A percentile compares a stretch with the other conserved stretches of the same genome.
These are phyloP conservation scores for Aurelia sp. DNA, from an alignment of 30 jellyfish, hydroid and myxozoan species.

Conservation along the genomic window DNA sequence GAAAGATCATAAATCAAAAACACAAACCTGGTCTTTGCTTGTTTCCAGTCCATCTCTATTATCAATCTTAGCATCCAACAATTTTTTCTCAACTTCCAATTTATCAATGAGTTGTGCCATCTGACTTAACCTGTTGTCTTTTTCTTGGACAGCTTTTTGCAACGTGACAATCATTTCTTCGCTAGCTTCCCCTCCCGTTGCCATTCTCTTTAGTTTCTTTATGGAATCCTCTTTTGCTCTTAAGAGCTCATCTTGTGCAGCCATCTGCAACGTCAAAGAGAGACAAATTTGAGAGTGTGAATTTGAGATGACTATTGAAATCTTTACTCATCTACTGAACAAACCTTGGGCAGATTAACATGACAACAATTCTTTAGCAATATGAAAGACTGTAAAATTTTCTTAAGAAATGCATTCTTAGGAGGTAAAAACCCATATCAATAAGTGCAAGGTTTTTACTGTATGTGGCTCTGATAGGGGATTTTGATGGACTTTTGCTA, in stretches of 20 bases:
- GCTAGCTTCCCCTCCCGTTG: constrained; percentile 74
- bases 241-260: constrained; percentile 74
- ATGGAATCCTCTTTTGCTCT: constrained; percentile 72
- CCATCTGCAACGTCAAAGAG: constrained; percentile 37
- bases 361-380: too few species aligned
- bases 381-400: too few species aligned
- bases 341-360: not conserved
- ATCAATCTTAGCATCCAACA: constrained; percentile 44
- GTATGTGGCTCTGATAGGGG: too few species aligned
- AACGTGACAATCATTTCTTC: constrained; percentile 73
- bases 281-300: not conserved
- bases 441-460: too few species aligned
- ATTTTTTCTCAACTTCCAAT: constrained; percentile 64
- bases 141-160: constrained; percentile 59
- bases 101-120: constrained; percentile 72
- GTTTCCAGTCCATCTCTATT: constrained; percentile 72
- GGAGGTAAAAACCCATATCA: too few species aligned
- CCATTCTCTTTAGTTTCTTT: constrained; percentile 75
- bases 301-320: too few species aligned
- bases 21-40: constrained; percentile 71
- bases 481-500: too few species aligned
- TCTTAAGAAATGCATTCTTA: too few species aligned
- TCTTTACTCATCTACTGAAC: not conserved
- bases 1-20: not conserved
- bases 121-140: constrained; percentile 57